Evolutionary conservation across 53 echinoderm and acorn worm genomes (phyloP).

Genomic region (Zoroaster sp.): DNA sequence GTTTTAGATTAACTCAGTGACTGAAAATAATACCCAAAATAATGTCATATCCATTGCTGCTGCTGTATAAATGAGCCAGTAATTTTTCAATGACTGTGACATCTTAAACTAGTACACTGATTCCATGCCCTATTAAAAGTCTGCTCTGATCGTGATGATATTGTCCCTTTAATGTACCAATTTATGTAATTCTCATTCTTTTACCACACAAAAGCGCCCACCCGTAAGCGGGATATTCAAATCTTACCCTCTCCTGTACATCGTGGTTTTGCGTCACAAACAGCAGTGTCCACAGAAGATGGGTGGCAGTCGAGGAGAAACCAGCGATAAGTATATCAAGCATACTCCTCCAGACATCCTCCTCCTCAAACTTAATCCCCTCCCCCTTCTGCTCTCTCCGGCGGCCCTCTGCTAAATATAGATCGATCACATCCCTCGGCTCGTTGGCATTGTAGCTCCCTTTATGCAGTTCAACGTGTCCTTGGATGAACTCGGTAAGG

Average conservation of each 20-base stretch:
- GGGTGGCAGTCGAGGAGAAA: slow-evolving; percentile 1
- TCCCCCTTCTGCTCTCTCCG: not conserved
- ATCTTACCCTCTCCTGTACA: slow-evolving; percentile 31
- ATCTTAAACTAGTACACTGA: too few relatives aligned
- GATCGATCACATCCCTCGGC: slow-evolving; percentile 57
- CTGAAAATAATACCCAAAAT: too few relatives aligned
- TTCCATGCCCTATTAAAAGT: too few relatives aligned
- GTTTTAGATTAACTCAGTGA: too few relatives aligned
- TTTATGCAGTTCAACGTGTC: not conserved
- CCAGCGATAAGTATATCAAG: slow-evolving; percentile 23
- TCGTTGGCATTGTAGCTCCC: slow-evolving; percentile 41
- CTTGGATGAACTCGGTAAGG: slow-evolving; percentile 27
- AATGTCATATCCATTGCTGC: too few relatives aligned
- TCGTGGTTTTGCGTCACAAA: slow-evolving; percentile 3
- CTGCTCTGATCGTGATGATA: too few relatives aligned
- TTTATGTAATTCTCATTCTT: too few relatives aligned
- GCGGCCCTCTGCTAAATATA: slow-evolving; percentile 54
- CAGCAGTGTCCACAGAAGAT: slow-evolving; percentile 27
- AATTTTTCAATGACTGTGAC: too few relatives aligned
- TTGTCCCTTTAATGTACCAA: too few relatives aligned
- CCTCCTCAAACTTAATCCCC: slow-evolving; percentile 26
- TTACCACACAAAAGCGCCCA: too few relatives aligned
- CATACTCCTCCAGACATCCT: slow-evolving; percentile 52
- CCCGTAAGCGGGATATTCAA: not conserved
- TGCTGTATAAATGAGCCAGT: too few relatives aligned